Evolutionary conservation across 2,113 vertebrate species (phyloP).

Genomic region (Sphyrna mokarran): DNA sequence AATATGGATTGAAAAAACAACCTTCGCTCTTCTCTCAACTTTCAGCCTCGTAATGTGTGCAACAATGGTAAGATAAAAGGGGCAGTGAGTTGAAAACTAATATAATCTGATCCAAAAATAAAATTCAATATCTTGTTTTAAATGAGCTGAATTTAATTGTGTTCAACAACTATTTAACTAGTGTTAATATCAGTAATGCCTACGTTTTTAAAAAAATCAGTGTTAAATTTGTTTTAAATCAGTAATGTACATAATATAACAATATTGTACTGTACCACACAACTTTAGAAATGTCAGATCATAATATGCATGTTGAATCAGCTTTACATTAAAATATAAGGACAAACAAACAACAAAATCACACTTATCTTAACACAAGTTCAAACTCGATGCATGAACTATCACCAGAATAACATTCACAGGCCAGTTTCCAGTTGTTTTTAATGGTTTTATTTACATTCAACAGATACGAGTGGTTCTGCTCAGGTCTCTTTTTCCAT

Average conservation of each 20-base stretch:
- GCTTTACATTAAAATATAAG: conserved; percentile 23
- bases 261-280: conserved; percentile 1
- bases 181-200: conserved; percentile 1
- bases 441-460: conserved; percentile 31
- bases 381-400: not conserved
- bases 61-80: not conserved
- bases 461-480: conserved; percentile 7
- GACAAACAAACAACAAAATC: conserved; percentile 22
- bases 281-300: conserved; percentile 2
- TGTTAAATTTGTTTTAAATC: conserved; percentile 22
- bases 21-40: not conserved
- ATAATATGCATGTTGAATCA: not conserved
- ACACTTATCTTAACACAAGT: not conserved
- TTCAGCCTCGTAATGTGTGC: not conserved
- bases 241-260: conserved; percentile 26
- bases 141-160: not conserved
- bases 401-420: not conserved
- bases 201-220: not conserved
- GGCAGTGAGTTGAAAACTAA: not conserved
- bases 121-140: not conserved
- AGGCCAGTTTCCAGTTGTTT: conserved; percentile 15
- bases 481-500: conserved; percentile 23
- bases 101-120: not conserved
- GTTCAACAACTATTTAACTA: not conserved
- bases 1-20: not conserved